Conservation (phyloP, 2,797 vertebrate species). For the Pseudochromis fuscus region DNA sequence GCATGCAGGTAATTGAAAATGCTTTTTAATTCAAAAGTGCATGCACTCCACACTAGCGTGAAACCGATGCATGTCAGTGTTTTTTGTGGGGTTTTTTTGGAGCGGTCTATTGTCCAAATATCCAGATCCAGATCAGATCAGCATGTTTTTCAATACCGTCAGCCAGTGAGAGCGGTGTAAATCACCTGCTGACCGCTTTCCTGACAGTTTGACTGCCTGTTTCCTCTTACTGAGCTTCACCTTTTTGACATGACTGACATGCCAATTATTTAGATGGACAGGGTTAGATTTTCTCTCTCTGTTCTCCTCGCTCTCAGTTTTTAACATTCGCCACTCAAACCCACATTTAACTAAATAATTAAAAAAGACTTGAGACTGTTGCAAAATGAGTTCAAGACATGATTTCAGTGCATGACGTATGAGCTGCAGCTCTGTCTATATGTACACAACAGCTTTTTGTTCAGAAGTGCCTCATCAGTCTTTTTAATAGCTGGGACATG, state of each 20-base stretch:
- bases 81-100: neutral
- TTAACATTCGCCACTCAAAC: neutral
- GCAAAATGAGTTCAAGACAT: neutral
- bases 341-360: too few relatives aligned
- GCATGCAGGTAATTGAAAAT: too few relatives aligned
- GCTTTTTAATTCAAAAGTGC: neutral
- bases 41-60: neutral
- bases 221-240: slow-evolving; percentile 37
- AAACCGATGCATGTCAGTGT: neutral
- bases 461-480: neutral
- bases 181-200: slow-evolving; percentile 39
- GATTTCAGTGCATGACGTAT: neutral
- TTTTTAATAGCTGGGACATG: neutral
- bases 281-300: neutral
- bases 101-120: slow-evolving; percentile 17
- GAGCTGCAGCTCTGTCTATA: neutral
- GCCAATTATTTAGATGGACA: slow-evolving; percentile 9
- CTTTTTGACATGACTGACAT: slow-evolving; percentile 9
- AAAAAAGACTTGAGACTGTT: neutral
- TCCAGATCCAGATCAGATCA: slow-evolving; percentile 14
- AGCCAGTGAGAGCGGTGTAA: slow-evolving; percentile 14
- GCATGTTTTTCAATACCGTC: neutral
- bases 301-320: neutral
- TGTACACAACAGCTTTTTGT: neutral
- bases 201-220: slow-evolving; percentile 37